Conservation (phyloP, 37 sponge, comb jelly and placozoan species). For the Sycon ciliatum region DNA sequence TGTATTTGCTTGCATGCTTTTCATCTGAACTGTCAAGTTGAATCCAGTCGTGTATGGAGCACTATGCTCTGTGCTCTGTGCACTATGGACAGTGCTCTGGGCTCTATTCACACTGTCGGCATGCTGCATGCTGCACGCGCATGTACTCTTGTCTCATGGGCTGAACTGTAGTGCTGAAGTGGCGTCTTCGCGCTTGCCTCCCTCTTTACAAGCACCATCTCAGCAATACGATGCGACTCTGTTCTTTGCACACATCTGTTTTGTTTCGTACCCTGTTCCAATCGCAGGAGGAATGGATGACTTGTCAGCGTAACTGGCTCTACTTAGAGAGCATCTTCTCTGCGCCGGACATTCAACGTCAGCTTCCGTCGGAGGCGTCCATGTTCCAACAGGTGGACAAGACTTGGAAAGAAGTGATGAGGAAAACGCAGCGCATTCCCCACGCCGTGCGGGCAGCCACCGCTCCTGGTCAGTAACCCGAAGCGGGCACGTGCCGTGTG, state of each 20-base stretch:
- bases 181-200: too few species aligned
- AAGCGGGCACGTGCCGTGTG: constrained; percentile 10
- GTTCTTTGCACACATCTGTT: neutral
- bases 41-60: too few species aligned
- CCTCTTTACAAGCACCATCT: too few species aligned
- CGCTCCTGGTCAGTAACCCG: constrained; percentile 59
- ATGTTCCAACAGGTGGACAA: constrained; percentile 93
- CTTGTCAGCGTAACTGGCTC: constrained; percentile 93
- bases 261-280: neutral
- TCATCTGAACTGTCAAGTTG: too few species aligned
- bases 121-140: too few species aligned
- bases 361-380: constrained; percentile 94
- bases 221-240: neutral
- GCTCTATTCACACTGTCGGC: too few species aligned
- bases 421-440: constrained; percentile 67
- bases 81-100: too few species aligned
- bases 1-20: too few species aligned
- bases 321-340: constrained; percentile 97
- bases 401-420: constrained; percentile 97
- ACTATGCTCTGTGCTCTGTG: too few species aligned
- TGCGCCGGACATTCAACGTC: constrained; percentile 98
- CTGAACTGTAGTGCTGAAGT: too few species aligned
- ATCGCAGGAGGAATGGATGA: constrained; percentile 81
- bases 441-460: constrained; percentile 76
- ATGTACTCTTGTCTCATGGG: too few species aligned